phyloP scores from a whole-genome alignment of 2,797 vertebrate species.

The Danio aesculapii region DNA sequence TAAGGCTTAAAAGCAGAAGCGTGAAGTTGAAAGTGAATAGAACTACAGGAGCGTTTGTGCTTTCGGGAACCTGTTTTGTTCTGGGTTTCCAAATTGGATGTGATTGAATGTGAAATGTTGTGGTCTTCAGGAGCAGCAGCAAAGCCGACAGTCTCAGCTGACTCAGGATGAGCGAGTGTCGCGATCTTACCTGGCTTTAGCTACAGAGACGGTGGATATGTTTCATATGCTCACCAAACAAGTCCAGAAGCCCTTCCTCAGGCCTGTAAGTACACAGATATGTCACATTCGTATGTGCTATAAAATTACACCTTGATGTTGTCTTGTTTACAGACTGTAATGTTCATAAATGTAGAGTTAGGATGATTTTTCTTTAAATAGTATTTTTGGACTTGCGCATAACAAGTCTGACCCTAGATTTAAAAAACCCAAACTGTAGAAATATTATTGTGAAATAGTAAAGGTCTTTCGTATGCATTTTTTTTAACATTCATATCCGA shows the following conservation, averaged over 20 bases:
- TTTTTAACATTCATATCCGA: too few relatives aligned
- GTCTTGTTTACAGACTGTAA: neutral
- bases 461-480: too few relatives aligned
- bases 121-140: constrained; percentile 91
- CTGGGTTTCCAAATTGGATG: neutral
- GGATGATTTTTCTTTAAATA: too few relatives aligned
- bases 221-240: constrained; percentile 99
- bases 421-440: too few relatives aligned
- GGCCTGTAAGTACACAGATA: constrained; percentile 87
- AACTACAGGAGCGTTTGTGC: neutral
- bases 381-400: too few relatives aligned
- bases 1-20: neutral
- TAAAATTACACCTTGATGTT: neutral
- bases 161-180: constrained; percentile 97
- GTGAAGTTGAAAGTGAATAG: neutral
- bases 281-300: neutral
- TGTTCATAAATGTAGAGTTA: neutral
- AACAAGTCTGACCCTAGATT: too few relatives aligned
- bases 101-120: constrained; percentile 27
- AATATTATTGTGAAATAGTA: too few relatives aligned
- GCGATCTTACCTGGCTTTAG: constrained; percentile 95
- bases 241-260: constrained; percentile 99
- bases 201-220: constrained; percentile 98
- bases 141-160: constrained; percentile 96
- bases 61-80: neutral